A percentile compares a stretch with the other conserved stretches of the same genome.
Conservation (phyloP, 1,140 invertebrate species). For the Nephila pilipes region DNA sequence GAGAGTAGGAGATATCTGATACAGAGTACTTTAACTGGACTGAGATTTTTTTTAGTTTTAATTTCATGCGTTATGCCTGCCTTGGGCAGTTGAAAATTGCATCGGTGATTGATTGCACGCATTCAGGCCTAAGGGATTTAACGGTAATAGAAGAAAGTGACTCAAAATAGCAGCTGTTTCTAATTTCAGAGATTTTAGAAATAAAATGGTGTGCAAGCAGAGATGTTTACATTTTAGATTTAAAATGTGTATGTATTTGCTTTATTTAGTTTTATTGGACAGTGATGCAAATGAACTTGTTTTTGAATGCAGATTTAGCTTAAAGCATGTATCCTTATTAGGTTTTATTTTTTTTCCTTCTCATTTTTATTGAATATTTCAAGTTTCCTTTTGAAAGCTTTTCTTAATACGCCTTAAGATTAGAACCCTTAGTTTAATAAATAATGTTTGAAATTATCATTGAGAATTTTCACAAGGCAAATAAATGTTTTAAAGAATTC, state of each 20-base stretch:
- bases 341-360: too few species aligned
- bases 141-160: not conserved
- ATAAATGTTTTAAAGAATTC: too few species aligned
- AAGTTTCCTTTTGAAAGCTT: too few species aligned
- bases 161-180: conserved; percentile 1
- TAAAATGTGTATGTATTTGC: not conserved
- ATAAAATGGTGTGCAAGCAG: not conserved
- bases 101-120: conserved; percentile 27
- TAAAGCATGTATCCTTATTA: too few species aligned
- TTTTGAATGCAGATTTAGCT: too few species aligned
- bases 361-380: too few species aligned
- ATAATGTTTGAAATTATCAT: too few species aligned
- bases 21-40: not conserved
- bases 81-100: not conserved
- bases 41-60: not conserved
- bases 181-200: conserved; percentile 2
- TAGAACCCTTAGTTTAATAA: too few species aligned
- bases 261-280: not conserved
- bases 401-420: too few species aligned
- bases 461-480: too few species aligned
- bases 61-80: conserved; percentile 20
- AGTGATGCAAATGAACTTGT: not conserved
- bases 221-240: not conserved
- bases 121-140: conserved; percentile 21
- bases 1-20: conserved; percentile 33